Evolutionary conservation across 1,140 invertebrate genomes (phyloP).

Genomic region (Aphelenchoides fujianensis): DNA sequence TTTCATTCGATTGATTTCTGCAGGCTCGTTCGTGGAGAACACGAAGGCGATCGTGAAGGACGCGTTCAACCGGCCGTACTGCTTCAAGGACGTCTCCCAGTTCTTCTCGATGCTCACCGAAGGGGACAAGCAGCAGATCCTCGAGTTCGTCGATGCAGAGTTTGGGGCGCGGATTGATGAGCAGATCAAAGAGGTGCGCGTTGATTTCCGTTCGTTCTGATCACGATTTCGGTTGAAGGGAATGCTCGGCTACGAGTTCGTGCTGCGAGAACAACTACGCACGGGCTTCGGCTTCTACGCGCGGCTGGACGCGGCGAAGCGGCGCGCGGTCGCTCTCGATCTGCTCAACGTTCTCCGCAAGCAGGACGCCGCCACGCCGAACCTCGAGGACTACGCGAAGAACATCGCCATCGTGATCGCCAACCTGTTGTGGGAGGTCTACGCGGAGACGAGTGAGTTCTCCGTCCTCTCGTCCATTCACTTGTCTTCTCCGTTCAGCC

Average conservation of each 20-base stretch:
- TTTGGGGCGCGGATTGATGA: background rate
- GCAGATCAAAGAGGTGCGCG: background rate
- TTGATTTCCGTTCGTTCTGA: background rate
- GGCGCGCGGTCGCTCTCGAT: background rate
- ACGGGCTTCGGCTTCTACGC: background rate
- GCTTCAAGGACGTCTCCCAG: slow-evolving; percentile 30
- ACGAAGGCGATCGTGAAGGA: slow-evolving; percentile 25
- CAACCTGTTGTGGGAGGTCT: background rate
- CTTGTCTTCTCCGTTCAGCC: background rate
- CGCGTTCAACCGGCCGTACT: slow-evolving; percentile 32
- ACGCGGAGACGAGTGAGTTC: slow-evolving; percentile 7
- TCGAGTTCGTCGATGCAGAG: slow-evolving; percentile 16
- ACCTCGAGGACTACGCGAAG: background rate
- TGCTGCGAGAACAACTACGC: background rate
- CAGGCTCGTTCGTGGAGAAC: slow-evolving; percentile 63
- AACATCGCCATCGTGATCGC: background rate
- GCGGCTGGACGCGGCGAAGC: background rate
- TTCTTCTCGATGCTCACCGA: slow-evolving; percentile 28
- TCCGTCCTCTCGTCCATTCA: background rate
- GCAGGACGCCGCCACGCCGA: background rate
- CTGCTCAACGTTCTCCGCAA: background rate
- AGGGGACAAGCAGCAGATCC: slow-evolving; percentile 24
- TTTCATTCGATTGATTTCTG: slow-evolving; percentile 50
- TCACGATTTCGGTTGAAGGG: background rate
- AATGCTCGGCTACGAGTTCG: background rate